These are phyloP conservation scores for Lates japonicus DNA, from an alignment of 2,797 vertebrate species.

Conservation along the genomic window DNA sequence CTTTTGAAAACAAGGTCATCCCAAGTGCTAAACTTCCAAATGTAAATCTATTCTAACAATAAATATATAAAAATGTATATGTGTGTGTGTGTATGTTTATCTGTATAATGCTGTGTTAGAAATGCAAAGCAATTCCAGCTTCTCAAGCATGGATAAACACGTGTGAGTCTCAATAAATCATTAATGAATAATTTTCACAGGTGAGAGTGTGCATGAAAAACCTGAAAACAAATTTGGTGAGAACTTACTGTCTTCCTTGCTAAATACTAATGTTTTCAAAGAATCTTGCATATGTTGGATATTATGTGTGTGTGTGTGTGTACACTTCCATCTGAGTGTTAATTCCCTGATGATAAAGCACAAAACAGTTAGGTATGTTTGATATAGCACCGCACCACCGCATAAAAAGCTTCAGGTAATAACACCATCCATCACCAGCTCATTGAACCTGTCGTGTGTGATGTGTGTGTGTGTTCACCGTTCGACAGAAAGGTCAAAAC, in stretches of 20 bases:
- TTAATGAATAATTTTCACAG: conserved; percentile 83
- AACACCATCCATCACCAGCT: conserved; percentile 81
- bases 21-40: conserved; percentile 38
- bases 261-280: conserved; percentile 58
- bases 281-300: conserved; percentile 11
- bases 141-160: conserved; percentile 59
- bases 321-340: conserved; percentile 32
- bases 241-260: conserved; percentile 44
- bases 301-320: not conserved
- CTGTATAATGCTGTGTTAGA: conserved; percentile 65
- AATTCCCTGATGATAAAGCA: conserved; percentile 79
- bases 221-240: conserved; percentile 63
- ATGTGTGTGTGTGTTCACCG: not conserved
- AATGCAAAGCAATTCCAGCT: conserved; percentile 75
- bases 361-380: conserved; percentile 80
- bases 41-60: conserved; percentile 47
- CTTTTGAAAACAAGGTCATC: conserved; percentile 75
- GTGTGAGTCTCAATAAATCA: conserved; percentile 77
- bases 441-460: not conserved
- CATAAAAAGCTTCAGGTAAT: conserved; percentile 84
- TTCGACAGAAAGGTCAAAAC: conserved; percentile 75
- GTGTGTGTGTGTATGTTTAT: conserved; percentile 53
- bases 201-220: conserved; percentile 65
- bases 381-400: conserved; percentile 82
- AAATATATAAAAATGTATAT: conserved; percentile 22